Evolutionary conservation across 2,888 invertebrate species (phyloP).

Genomic region (Andrena marginata): DNA sequence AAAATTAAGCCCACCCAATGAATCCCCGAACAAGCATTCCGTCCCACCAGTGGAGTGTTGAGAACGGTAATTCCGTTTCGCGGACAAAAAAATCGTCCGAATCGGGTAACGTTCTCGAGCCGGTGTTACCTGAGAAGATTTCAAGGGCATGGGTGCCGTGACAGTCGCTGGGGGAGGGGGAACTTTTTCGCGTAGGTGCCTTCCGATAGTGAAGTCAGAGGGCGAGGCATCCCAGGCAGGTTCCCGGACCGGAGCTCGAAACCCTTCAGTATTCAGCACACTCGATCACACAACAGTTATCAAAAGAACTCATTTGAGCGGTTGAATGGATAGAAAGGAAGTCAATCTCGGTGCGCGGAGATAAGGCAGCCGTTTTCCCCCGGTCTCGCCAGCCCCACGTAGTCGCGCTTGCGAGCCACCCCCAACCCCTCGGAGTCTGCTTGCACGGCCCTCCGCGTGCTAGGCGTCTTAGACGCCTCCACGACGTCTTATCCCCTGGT

Average conservation of each 20-base stretch:
- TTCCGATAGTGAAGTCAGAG: constrained; percentile 64
- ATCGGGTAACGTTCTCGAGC: neutral
- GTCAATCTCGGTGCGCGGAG: constrained; percentile 84
- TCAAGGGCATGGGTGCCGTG: constrained; percentile 51
- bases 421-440: constrained; percentile 40
- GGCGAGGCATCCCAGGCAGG: constrained; percentile 66
- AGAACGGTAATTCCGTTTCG: neutral
- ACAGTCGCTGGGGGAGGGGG: constrained; percentile 42
- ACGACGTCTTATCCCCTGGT: constrained; percentile 45
- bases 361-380: constrained; percentile 81
- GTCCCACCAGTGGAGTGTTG: neutral
- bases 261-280: constrained; percentile 84
- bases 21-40: too few species aligned
- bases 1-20: too few species aligned
- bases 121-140: constrained; percentile 25
- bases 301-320: constrained; percentile 85
- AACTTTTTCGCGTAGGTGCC: constrained; percentile 54
- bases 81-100: neutral
- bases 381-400: constrained; percentile 56
- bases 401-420: constrained; percentile 50
- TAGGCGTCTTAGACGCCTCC: constrained; percentile 52
- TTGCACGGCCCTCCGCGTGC: constrained; percentile 46
- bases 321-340: constrained; percentile 84
- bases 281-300: constrained; percentile 85
- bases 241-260: constrained; percentile 76